These are phyloP conservation scores for Nymphicus hollandicus DNA, from an alignment of 2,113 vertebrate genomes.

Conservation along the genomic window DNA sequence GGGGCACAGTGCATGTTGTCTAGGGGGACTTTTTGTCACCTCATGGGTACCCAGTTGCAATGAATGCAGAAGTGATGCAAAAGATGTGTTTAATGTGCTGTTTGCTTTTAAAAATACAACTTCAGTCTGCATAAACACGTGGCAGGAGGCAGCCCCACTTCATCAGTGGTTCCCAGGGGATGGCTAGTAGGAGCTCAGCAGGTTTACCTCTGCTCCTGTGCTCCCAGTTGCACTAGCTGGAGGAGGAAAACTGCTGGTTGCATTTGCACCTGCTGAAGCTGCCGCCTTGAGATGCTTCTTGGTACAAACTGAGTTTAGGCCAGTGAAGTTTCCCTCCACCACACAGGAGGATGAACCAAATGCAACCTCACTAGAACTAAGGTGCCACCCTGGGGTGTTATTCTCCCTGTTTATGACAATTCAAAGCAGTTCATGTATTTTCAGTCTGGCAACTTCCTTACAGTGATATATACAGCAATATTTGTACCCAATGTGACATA, in stretches of 20 bases:
- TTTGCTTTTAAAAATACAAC: neutral
- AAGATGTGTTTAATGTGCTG: neutral
- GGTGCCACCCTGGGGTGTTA: neutral
- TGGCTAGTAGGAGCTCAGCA: neutral
- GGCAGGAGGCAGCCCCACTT: neutral
- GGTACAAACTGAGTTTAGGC: neutral
- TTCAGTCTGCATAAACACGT: neutral
- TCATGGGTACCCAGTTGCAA: rapidly evolving
- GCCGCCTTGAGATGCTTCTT: neutral
- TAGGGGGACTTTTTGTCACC: neutral
- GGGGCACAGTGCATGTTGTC: neutral
- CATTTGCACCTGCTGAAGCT: neutral
- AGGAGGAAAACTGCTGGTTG: neutral
- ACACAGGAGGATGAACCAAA: neutral
- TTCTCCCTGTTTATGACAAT: neutral
- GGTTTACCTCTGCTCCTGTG: neutral
- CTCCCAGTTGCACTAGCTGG: neutral
- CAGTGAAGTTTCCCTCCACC: neutral
- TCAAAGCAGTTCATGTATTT: neutral
- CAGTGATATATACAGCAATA: neutral
- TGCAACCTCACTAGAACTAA: neutral
- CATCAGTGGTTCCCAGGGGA: neutral
- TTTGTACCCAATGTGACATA: neutral
- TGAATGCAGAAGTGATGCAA: neutral
- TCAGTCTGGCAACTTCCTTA: neutral